Conservation (phyloP, 2,797 vertebrate genomes). For the Protosalanx chinensis region DNA sequence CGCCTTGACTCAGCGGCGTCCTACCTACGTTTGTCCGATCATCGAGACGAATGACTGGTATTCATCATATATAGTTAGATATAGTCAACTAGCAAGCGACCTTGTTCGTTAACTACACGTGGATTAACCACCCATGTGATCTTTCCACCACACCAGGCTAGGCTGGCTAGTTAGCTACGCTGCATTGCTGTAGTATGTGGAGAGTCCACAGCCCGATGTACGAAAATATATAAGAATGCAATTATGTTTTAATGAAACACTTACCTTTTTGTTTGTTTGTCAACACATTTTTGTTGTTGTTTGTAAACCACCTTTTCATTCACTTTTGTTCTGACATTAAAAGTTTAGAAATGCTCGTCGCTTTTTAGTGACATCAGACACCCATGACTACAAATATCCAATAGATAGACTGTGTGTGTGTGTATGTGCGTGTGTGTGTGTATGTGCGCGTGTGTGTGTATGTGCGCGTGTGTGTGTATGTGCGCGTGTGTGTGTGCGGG, state of each 20-base stretch:
- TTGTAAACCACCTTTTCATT: constrained; percentile 45
- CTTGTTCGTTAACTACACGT: no score
- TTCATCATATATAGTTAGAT: no score
- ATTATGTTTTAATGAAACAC: not conserved
- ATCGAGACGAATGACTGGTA: no score
- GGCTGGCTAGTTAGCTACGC: not conserved
- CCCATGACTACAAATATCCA: constrained; percentile 34
- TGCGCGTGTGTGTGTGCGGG: not conserved
- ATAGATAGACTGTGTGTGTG: constrained; percentile 39
- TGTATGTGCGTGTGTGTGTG: constrained; percentile 15
- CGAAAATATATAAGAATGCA: not conserved
- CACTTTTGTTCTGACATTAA: constrained; percentile 56
- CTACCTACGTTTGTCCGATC: no score
- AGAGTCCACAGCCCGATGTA: not conserved
- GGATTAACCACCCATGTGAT: no score
- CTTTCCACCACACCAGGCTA: not conserved
- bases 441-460: not conserved
- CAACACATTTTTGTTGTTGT: constrained; percentile 9
- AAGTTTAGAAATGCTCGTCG: constrained; percentile 62
- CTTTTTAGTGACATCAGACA: constrained; percentile 63
- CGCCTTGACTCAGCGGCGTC: no score
- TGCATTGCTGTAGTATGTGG: no score
- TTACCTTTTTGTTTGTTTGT: constrained; percentile 41
- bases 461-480: no score
- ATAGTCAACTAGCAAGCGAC: no score